Evolutionary conservation across 2,797 vertebrate species (phyloP), one percentile per base, ranked within the genome.

Genomic region (Triplophysa bombifrons): DNA sequence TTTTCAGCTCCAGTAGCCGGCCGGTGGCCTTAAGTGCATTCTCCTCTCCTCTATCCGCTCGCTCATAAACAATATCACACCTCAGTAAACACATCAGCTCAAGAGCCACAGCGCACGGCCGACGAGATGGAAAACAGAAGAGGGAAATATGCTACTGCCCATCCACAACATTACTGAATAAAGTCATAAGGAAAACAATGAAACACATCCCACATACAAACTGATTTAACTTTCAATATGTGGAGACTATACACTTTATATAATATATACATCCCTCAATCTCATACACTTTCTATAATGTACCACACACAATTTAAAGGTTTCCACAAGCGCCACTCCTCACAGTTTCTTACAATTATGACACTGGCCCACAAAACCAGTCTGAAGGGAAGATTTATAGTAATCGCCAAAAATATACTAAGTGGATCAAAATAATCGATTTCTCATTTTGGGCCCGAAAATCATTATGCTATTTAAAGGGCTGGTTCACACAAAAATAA

Each of bases 41-140:
- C 19, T 55, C n/a, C n/a, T n/a, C 19, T 55, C 19, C 17, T 5
- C 3, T 19, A 7, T 17, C 14, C 50, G 16, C 66, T 17, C 46
- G 44, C 34, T 60, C 84, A 77, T 80, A 82, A 82, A 80, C 84
- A 83, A 51, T 58, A 80, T 80, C 76, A 74, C 66, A 76, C 64
- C 70, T 78, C 74, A 74, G 74, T 74, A 84, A 84, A 80, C 84
- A 82, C 50, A 69, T 68, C 75, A 22, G n/a, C 68, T 44, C 53
- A 27, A 66, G 41, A 8, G 12, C 44, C 44, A 60, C 12, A n/a
- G 50, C 16, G 5, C 60, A 10, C n/a, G 38, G 46, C 53, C 66
- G 74, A 65, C 50, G 20, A 20, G 78, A 72, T 34, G 68, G 60
- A 74, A 82, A 81, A 78, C 78, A 73, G 80, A 70, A 12, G 66